phyloP scores from a whole-genome alignment of 2,797 vertebrate species.

The Gephyroberyx darwinii region DNA sequence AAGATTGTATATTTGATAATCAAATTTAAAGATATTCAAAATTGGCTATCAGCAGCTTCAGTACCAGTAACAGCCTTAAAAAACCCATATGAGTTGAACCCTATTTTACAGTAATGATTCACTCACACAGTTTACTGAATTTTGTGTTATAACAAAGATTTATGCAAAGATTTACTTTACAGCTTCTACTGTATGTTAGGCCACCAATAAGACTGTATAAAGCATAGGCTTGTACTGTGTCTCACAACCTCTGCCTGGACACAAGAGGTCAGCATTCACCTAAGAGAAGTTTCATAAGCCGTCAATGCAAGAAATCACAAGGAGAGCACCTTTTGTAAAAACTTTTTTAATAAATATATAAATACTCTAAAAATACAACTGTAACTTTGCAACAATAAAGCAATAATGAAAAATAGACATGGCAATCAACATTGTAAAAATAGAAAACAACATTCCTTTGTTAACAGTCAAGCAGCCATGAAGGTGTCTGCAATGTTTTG shows the following conservation, averaged over 20 bases:
- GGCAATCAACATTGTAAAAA: slow-evolving; percentile 38
- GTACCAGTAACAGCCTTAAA: too few relatives aligned
- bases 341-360: slow-evolving; percentile 76
- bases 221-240: too few relatives aligned
- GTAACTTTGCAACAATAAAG: slow-evolving; percentile 10
- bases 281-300: background rate
- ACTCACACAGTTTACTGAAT: too few relatives aligned
- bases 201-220: too few relatives aligned
- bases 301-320: background rate
- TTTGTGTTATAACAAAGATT: too few relatives aligned
- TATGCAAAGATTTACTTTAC: too few relatives aligned
- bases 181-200: too few relatives aligned
- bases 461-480: slow-evolving; percentile 12
- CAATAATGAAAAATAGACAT: slow-evolving; percentile 55
- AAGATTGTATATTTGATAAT: too few relatives aligned
- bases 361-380: slow-evolving; percentile 70
- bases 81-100: too few relatives aligned
- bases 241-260: slow-evolving; percentile 13
- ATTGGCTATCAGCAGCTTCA: too few relatives aligned
- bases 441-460: slow-evolving; percentile 35
- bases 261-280: slow-evolving; percentile 59
- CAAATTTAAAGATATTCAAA: too few relatives aligned
- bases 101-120: background rate
- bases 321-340: slow-evolving; percentile 47
- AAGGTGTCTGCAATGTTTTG: background rate